phyloP scores from a whole-genome alignment of 1,140 invertebrate genomes.

The Macrobrachium nipponense region DNA sequence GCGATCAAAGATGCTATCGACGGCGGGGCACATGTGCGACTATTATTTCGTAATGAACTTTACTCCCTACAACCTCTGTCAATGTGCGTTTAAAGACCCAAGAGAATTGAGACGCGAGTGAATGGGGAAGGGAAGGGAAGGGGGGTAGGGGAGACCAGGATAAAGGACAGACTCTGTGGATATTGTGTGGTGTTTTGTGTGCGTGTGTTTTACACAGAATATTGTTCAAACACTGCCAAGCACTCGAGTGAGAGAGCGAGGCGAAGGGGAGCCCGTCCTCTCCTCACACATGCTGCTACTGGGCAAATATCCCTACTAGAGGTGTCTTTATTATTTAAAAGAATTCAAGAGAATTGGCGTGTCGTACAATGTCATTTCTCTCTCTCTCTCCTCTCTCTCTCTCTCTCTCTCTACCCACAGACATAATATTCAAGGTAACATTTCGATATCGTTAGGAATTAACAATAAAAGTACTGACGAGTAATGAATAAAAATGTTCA shows the following conservation, averaged over 20 bases:
- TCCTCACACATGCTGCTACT: too few relatives aligned
- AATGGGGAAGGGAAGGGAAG: neutral
- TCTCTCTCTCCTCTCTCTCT: too few relatives aligned
- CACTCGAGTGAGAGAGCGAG: neutral
- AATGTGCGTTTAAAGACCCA: slow-evolving; percentile 56
- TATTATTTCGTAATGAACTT: slow-evolving; percentile 59
- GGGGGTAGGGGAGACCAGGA: neutral
- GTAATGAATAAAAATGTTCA: too few relatives aligned
- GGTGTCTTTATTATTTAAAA: too few relatives aligned
- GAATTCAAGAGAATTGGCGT: too few relatives aligned
- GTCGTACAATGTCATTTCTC: too few relatives aligned
- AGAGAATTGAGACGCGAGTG: neutral
- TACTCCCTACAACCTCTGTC: slow-evolving; percentile 45
- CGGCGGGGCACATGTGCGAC: slow-evolving; percentile 42
- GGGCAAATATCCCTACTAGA: too few relatives aligned
- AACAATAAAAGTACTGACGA: too few relatives aligned
- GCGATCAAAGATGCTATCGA: slow-evolving; percentile 49
- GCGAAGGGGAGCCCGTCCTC: too few relatives aligned
- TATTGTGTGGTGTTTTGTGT: slow-evolving; percentile 50
- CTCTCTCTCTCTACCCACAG: too few relatives aligned
- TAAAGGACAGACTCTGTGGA: slow-evolving; percentile 42
- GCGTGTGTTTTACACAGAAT: slow-evolving; percentile 7
- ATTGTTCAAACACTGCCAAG: slow-evolving; percentile 28
- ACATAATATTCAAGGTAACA: too few relatives aligned
- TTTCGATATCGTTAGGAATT: too few relatives aligned